Evolutionary conservation across 2,888 invertebrate species (phyloP).

Genomic region (Galerucella calmariensis): DNA sequence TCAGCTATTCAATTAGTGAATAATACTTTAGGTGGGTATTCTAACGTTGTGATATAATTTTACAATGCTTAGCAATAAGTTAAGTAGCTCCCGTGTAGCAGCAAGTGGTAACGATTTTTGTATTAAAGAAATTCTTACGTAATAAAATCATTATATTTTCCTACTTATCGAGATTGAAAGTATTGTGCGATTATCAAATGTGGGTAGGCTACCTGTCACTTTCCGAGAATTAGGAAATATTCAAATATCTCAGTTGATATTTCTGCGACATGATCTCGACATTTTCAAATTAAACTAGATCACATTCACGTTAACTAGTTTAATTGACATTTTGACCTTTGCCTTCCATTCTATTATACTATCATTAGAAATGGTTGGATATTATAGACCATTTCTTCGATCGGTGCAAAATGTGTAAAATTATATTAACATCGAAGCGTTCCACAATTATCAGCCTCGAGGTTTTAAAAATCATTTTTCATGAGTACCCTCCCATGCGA

Average conservation of each 20-base stretch:
- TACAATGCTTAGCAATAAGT: background rate
- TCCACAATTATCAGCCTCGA: no score
- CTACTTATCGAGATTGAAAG: background rate
- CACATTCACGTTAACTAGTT: slow-evolving; percentile 17
- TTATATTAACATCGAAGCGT: no score
- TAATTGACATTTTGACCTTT: slow-evolving; percentile 32
- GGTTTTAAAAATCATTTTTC: no score
- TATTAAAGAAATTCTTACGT: background rate
- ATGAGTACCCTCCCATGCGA: no score
- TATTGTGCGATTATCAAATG: slow-evolving; percentile 1
- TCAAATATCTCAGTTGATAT: slow-evolving; percentile 25
- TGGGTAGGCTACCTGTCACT: slow-evolving; percentile 14
- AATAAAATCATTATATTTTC: background rate
- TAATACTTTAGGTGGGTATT: background rate
- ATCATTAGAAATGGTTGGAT: background rate
- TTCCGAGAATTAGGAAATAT: slow-evolving; percentile 29
- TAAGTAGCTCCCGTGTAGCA: background rate
- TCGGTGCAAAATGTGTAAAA: no score
- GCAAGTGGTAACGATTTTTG: background rate
- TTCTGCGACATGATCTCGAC: slow-evolving; percentile 31
- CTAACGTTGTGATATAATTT: background rate
- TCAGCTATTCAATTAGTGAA: no score
- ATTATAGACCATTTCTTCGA: no score
- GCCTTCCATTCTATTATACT: background rate
- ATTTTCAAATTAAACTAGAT: slow-evolving; percentile 28